Conservation (phyloP, 1,140 invertebrate species). For the Bombus breviceps region DNA sequence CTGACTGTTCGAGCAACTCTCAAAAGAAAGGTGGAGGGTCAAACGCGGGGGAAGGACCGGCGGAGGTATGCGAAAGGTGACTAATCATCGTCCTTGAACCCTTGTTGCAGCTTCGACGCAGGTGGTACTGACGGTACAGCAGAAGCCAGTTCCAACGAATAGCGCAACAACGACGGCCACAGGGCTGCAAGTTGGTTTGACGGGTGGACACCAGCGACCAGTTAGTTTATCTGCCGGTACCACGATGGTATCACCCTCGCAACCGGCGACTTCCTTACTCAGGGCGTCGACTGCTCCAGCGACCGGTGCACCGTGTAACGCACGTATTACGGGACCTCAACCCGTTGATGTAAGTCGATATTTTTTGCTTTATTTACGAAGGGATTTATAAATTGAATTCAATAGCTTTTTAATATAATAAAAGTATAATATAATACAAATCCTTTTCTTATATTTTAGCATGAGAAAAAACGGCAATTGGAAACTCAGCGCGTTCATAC, state of each 20-base stretch:
- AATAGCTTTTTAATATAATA: neutral
- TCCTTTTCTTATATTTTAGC: constrained; percentile 81
- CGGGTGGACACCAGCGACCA: constrained; percentile 73
- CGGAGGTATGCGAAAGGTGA: constrained; percentile 56
- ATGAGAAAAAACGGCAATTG: constrained; percentile 90
- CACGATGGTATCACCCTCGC: constrained; percentile 76
- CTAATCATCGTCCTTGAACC: constrained; percentile 61
- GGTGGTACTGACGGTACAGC: constrained; percentile 86
- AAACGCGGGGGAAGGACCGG: constrained; percentile 51
- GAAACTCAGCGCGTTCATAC: constrained; percentile 90
- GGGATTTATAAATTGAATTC: neutral
- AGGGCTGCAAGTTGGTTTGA: constrained; percentile 67
- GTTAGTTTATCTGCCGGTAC: constrained; percentile 74
- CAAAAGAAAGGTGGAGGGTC: constrained; percentile 40
- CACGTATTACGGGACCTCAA: constrained; percentile 92
- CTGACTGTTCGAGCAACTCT: neutral
- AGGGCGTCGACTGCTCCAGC: constrained; percentile 77
- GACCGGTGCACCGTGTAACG: constrained; percentile 78
- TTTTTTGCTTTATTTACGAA: neutral
- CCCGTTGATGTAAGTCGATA: constrained; percentile 92
- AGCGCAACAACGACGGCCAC: constrained; percentile 58
- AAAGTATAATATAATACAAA: neutral
- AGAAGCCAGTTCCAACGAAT: constrained; percentile 77
- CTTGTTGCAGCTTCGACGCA: constrained; percentile 84
- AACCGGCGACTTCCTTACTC: constrained; percentile 76